Conservation (phyloP, 2,113 vertebrate species). For the Morone chrysops region DNA sequence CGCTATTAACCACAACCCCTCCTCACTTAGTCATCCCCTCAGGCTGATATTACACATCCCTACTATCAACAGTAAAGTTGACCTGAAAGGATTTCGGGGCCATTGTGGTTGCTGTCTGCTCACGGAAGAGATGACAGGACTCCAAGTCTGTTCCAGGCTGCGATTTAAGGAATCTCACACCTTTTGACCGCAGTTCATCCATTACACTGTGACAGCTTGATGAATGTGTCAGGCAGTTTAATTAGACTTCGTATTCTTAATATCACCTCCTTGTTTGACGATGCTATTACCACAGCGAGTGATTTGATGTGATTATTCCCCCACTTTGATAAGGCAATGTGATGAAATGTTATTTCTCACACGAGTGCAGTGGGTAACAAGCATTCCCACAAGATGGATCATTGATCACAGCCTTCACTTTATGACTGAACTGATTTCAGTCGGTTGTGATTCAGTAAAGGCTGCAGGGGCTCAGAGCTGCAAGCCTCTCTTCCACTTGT, state of each 20-base stretch:
- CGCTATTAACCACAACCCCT: not conserved
- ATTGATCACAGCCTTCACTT: slow-evolving; percentile 46
- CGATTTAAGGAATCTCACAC: slow-evolving; percentile 8
- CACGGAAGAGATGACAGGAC: slow-evolving; percentile 13
- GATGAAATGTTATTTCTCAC: slow-evolving; percentile 56
- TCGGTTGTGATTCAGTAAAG: slow-evolving; percentile 28
- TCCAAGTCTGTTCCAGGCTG: slow-evolving; percentile 33
- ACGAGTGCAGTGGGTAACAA: slow-evolving; percentile 7
- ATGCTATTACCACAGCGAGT: slow-evolving; percentile 33
- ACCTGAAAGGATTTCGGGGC: slow-evolving; percentile 13
- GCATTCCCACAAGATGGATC: slow-evolving; percentile 34
- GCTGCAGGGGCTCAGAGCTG: slow-evolving; percentile 37
- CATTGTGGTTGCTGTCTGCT: slow-evolving; percentile 2
- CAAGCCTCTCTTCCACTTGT: slow-evolving; percentile 64
- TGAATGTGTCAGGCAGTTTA: slow-evolving; percentile 52
- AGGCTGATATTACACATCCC: slow-evolving; percentile 16
- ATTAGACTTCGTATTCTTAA: slow-evolving; percentile 55
- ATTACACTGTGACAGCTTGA: slow-evolving; percentile 51
- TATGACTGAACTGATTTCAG: slow-evolving; percentile 55
- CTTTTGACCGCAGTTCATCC: slow-evolving; percentile 42
- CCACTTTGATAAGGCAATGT: slow-evolving; percentile 44
- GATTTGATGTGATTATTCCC: slow-evolving; percentile 36
- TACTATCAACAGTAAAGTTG: slow-evolving; percentile 13
- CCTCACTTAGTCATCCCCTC: slow-evolving; percentile 1
- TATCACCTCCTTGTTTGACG: slow-evolving; percentile 40